Conservation (phyloP, 64 coral and sea anemone species). For the Hydrozoanthus tunicans region DNA sequence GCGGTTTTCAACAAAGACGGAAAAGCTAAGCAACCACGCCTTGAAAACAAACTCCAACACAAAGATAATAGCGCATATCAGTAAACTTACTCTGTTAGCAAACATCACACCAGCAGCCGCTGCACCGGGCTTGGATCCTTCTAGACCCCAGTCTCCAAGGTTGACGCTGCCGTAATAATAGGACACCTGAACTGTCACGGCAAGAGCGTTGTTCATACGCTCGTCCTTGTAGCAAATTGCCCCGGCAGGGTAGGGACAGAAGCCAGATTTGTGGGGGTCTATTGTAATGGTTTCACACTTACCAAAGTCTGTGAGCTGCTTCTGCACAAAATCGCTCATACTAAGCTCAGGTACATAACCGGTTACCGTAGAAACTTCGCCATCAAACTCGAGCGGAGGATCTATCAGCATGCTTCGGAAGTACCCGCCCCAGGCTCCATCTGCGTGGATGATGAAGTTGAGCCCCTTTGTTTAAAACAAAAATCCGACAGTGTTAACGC, state of each 20-base stretch:
- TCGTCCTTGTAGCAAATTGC: slow-evolving; percentile 79
- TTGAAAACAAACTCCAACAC: too few species aligned
- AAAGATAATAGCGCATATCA: too few species aligned
- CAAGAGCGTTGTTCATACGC: slow-evolving; percentile 75
- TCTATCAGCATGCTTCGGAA: slow-evolving; percentile 79
- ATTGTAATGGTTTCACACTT: slow-evolving; percentile 84
- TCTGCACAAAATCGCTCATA: slow-evolving; percentile 45
- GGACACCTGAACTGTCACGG: slow-evolving; percentile 67
- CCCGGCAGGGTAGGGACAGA: slow-evolving; percentile 85
- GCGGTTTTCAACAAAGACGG: too few species aligned
- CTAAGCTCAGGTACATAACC: slow-evolving; percentile 73
- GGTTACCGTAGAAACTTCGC: neutral
- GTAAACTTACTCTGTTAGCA: slow-evolving; percentile 74
- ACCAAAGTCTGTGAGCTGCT: slow-evolving; percentile 51
- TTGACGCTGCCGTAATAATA: slow-evolving; percentile 74
- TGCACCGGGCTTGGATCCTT: slow-evolving; percentile 56
- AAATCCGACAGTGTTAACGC: too few species aligned
- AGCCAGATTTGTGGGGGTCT: slow-evolving; percentile 91
- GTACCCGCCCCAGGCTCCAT: slow-evolving; percentile 92
- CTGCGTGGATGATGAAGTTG: slow-evolving; percentile 72
- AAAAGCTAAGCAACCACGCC: too few species aligned
- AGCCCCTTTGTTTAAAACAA: slow-evolving; percentile 51
- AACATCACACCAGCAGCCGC: slow-evolving; percentile 72
- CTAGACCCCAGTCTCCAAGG: slow-evolving; percentile 72
- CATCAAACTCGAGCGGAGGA: neutral